Conservation (phyloP, 2,797 vertebrate genomes). For the Epinephelus coioides region DNA sequence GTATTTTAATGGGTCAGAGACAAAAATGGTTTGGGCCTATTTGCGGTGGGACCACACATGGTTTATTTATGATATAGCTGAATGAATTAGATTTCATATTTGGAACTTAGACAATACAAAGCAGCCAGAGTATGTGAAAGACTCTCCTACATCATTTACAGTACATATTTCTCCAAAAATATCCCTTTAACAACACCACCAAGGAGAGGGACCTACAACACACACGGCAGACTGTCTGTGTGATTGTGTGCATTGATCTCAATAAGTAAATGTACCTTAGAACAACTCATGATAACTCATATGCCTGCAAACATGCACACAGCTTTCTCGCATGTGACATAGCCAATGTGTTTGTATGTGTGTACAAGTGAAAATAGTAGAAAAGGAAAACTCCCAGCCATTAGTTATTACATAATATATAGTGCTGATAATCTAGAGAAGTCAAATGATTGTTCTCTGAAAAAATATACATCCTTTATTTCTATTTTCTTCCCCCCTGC, state of each 20-base stretch:
- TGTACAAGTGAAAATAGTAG: not conserved
- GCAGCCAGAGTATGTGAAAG: not conserved
- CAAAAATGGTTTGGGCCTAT: slow-evolving; percentile 18
- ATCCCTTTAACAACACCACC: not conserved
- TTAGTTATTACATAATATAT: not conserved
- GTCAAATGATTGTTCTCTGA: not conserved
- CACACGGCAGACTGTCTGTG: not conserved
- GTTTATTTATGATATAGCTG: slow-evolving; percentile 20
- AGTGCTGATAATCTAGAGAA: not conserved
- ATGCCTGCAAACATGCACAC: not conserved
- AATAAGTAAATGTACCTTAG: not conserved
- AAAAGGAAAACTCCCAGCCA: not conserved
- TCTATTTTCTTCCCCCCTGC: not conserved
- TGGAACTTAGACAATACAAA: slow-evolving; percentile 17
- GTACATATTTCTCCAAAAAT: slow-evolving; percentile 2
- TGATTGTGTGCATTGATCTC: not conserved
- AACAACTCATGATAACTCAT: too few relatives aligned
- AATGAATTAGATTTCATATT: slow-evolving; percentile 28
- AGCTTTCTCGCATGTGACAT: too few relatives aligned
- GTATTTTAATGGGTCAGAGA: slow-evolving; percentile 30
- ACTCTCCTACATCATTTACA: not conserved
- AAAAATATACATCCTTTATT: not conserved
- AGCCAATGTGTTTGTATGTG: not conserved
- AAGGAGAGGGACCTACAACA: not conserved
- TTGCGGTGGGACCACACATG: slow-evolving; percentile 32